phyloP scores from a whole-genome alignment of 1,140 invertebrate species.

The Aradophagus sp. region DNA sequence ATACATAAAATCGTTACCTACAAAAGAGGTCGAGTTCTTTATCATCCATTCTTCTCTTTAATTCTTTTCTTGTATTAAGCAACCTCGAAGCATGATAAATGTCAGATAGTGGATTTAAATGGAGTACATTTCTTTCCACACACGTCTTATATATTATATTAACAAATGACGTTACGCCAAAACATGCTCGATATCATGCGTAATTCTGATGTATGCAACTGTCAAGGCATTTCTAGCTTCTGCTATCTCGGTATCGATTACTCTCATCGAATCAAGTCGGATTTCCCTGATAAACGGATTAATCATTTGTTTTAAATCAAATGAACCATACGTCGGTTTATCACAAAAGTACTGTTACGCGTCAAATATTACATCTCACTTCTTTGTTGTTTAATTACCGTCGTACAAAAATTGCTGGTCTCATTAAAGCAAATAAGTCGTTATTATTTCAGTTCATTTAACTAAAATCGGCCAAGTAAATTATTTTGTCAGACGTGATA shows the following conservation, averaged over 20 bases:
- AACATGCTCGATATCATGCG: conserved; percentile 27
- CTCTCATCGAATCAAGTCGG: conserved; percentile 20
- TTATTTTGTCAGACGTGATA: too few relatives aligned
- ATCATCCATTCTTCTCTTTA: conserved; percentile 44
- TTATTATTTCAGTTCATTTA: too few relatives aligned
- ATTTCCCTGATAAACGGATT: conserved; percentile 13
- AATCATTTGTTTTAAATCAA: conserved; percentile 14
- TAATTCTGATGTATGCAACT: conserved; percentile 38
- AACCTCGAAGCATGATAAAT: conserved; percentile 44
- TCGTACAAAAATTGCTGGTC: too few relatives aligned
- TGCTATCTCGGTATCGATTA: conserved; percentile 24
- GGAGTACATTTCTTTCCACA: conserved; percentile 35
- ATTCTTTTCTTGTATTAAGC: conserved; percentile 31
- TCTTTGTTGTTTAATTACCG: too few relatives aligned
- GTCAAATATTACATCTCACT: too few relatives aligned
- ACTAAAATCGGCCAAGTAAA: too few relatives aligned
- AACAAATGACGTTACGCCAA: conserved; percentile 41
- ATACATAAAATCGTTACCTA: conserved; percentile 45
- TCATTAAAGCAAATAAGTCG: too few relatives aligned
- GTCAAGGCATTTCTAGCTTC: conserved; percentile 32
- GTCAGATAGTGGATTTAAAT: conserved; percentile 49
- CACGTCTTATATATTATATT: conserved; percentile 44
- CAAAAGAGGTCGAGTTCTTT: conserved; percentile 47
- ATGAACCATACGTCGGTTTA: not conserved
- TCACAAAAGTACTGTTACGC: not conserved